These are phyloP conservation scores for Larimichthys polyactis DNA, from an alignment of 2,113 vertebrate species.

Conservation along the genomic window DNA sequence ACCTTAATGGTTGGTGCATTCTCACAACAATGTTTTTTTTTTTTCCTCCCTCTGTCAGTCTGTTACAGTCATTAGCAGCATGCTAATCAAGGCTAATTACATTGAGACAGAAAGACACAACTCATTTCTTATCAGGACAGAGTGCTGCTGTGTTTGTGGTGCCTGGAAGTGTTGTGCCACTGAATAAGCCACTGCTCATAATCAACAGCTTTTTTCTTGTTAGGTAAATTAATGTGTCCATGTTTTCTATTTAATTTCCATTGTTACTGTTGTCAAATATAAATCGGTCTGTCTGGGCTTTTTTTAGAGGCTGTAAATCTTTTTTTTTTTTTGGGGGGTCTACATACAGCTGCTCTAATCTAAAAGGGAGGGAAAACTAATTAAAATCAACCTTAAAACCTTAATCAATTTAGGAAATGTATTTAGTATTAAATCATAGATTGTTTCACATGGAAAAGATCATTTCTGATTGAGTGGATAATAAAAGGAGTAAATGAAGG, in stretches of 20 bases:
- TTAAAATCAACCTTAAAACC: background rate
- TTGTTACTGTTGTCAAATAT: constrained; percentile 36
- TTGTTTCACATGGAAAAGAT: background rate
- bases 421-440: background rate
- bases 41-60: background rate
- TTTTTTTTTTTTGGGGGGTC: background rate
- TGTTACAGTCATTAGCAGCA: constrained; percentile 67
- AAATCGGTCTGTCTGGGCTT: constrained; percentile 28
- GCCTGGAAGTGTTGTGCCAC: constrained; percentile 24
- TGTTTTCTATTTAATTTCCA: constrained; percentile 45
- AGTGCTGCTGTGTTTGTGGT: constrained; percentile 56
- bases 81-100: constrained; percentile 79
- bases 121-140: constrained; percentile 68
- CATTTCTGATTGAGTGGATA: background rate
- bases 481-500: background rate
- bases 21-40: constrained; percentile 3
- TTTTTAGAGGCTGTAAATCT: constrained; percentile 27
- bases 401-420: background rate
- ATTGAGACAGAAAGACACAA: constrained; percentile 64
- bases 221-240: constrained; percentile 39
- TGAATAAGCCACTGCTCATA: constrained; percentile 52
- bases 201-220: constrained; percentile 53
- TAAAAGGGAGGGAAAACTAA: background rate
- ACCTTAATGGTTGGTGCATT: constrained; percentile 46
- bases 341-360: background rate